A percentile compares a stretch with the other conserved stretches of the same genome.
Evolutionary conservation across 2,888 invertebrate genomes (phyloP).

Genomic region (Automeris io): DNA sequence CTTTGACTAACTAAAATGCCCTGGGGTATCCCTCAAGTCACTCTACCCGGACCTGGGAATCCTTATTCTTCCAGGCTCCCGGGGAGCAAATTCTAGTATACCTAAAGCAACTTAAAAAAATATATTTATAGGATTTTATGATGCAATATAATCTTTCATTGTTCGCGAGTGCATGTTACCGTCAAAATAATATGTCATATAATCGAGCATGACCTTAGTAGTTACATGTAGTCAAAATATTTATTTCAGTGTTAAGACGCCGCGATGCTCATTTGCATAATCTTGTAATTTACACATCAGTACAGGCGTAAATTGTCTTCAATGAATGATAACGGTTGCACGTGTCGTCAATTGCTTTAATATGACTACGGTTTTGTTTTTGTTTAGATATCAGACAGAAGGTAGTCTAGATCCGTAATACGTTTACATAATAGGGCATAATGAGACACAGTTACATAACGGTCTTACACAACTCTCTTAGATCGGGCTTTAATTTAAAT

Average conservation of each 20-base stretch:
- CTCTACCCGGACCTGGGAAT: too few relatives aligned
- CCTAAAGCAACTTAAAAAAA: neutral
- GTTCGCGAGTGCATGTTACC: neutral
- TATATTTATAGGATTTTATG: neutral
- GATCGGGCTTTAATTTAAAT: slow-evolving; percentile 1
- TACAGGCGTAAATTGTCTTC: slow-evolving; percentile 4
- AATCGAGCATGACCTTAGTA: too few relatives aligned
- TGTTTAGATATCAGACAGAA: slow-evolving; percentile 2
- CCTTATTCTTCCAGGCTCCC: too few relatives aligned
- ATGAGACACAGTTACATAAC: slow-evolving; percentile 8
- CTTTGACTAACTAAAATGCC: too few relatives aligned
- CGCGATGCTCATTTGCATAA: neutral
- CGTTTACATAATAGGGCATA: slow-evolving; percentile 5
- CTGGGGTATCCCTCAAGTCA: too few relatives aligned
- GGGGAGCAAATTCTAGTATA: too few relatives aligned
- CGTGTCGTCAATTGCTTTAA: slow-evolving; percentile 3
- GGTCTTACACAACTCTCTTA: slow-evolving; percentile 9
- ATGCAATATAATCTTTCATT: neutral
- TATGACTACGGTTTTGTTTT: neutral
- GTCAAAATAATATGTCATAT: too few relatives aligned
- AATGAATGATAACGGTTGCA: neutral
- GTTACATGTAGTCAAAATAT: too few relatives aligned
- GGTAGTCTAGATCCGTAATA: neutral
- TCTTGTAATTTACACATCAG: neutral
- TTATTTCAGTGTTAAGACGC: too few relatives aligned